These are phyloP conservation scores for Himalopsyche tibetana DNA, from an alignment of 2,888 invertebrate genomes.

Conservation along the genomic window DNA sequence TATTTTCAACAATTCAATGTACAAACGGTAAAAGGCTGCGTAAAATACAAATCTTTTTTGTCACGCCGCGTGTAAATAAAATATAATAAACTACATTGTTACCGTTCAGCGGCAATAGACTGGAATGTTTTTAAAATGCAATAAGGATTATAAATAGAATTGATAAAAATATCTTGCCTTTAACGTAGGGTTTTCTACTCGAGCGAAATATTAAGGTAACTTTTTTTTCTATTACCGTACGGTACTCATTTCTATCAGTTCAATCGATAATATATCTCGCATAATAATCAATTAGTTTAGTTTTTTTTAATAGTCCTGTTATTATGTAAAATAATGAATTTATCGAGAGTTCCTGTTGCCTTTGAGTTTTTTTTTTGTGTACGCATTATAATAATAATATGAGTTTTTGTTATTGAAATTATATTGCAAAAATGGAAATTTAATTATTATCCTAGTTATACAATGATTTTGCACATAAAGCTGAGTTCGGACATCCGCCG, in stretches of 20 bases:
- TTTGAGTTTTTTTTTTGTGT: constrained; percentile 44
- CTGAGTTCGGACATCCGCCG: not conserved
- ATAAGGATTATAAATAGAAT: constrained; percentile 43
- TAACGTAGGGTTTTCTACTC: constrained; percentile 34
- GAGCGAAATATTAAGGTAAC: constrained; percentile 7
- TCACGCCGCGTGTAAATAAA: constrained; percentile 11
- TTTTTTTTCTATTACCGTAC: not conserved
- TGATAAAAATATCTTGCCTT: constrained; percentile 41
- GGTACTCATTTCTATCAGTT: constrained; percentile 6
- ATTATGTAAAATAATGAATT: constrained; percentile 37
- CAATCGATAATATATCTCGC: not conserved
- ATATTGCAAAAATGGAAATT: constrained; percentile 28
- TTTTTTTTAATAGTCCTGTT: constrained; percentile 29
- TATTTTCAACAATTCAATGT: constrained; percentile 55
- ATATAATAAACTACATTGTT: not conserved
- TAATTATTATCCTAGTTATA: constrained; percentile 22
- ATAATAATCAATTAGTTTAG: not conserved
- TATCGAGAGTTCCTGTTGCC: constrained; percentile 53
- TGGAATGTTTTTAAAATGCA: constrained; percentile 32
- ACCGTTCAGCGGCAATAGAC: constrained; percentile 32
- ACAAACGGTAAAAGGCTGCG: constrained; percentile 57
- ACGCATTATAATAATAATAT: constrained; percentile 9
- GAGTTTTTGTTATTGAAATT: constrained; percentile 16
- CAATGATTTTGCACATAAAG: constrained; percentile 16
- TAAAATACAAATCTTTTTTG: constrained; percentile 27